A percentile compares a stretch with the other conserved stretches of the same genome.
phyloP scores from a whole-genome alignment of 2,113 vertebrate species.

The Pyxicephalus adspersus region DNA sequence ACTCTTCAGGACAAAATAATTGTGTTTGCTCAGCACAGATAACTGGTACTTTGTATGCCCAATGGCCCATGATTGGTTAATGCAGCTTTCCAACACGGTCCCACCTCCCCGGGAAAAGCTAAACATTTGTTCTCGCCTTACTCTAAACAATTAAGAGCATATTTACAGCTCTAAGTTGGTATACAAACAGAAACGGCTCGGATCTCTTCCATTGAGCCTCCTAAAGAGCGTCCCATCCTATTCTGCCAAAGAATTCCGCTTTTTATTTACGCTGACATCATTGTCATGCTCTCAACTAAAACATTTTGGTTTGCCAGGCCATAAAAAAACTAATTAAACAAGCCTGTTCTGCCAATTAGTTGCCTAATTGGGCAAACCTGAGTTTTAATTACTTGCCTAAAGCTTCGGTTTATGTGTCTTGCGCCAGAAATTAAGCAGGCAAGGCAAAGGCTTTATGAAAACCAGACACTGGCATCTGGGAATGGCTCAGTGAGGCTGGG shows the following conservation, averaged over 20 bases:
- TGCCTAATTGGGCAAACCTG: conserved; percentile 55
- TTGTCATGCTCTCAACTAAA: conserved; percentile 47
- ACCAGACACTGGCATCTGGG: conserved; percentile 51
- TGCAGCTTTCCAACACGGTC: neutral
- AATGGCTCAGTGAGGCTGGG: conserved; percentile 14
- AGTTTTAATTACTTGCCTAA: conserved; percentile 57
- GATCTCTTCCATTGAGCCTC: conserved; percentile 8
- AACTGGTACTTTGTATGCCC: no score
- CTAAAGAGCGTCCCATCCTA: conserved; percentile 8
- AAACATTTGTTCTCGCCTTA: conserved; percentile 13
- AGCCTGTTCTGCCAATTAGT: conserved; percentile 55
- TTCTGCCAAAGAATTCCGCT: conserved; percentile 39
- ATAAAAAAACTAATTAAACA: conserved; percentile 54
- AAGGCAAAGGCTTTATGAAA: conserved; percentile 48
- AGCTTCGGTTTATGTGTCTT: conserved; percentile 54
- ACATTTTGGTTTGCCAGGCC: conserved; percentile 44
- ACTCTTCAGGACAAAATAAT: no score
- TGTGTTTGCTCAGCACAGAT: no score
- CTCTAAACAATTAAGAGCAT: conserved; percentile 5
- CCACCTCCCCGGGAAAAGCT: conserved; percentile 6
- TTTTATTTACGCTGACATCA: conserved; percentile 52
- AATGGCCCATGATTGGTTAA: conserved; percentile 25
- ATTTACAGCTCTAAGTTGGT: conserved; percentile 52
- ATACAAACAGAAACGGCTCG: conserved; percentile 44
- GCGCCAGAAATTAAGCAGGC: conserved; percentile 54